Evolutionary conservation across 2,113 vertebrate genomes (phyloP).

Genomic region (Miniopterus natalensis): DNA sequence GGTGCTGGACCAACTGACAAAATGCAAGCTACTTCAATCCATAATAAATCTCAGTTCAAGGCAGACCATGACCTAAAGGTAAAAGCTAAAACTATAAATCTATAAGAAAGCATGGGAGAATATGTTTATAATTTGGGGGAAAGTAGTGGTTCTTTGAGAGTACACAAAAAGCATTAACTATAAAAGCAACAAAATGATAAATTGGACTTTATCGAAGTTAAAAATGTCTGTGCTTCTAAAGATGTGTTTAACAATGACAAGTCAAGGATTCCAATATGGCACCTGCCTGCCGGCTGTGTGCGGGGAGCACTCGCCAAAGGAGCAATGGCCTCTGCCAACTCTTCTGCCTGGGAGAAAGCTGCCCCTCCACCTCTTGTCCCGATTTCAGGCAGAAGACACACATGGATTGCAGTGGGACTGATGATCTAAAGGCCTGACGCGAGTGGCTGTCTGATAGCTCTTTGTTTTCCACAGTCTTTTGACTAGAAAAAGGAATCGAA

Average conservation of each 20-base stretch:
- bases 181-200: constrained; percentile 38
- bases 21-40: background rate
- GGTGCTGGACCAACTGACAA: background rate
- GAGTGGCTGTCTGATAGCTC: constrained; percentile 39
- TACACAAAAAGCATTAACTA: background rate
- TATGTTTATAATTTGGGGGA: background rate
- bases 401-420: background rate
- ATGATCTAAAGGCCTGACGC: background rate
- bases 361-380: no score
- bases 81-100: constrained; percentile 32
- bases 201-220: background rate
- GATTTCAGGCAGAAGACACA: background rate
- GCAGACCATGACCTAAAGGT: background rate
- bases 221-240: background rate
- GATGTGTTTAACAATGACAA: background rate
- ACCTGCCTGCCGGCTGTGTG: no score
- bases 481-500: constrained; percentile 47
- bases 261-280: no score
- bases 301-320: no score
- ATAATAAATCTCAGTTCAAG: constrained; percentile 21
- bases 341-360: no score
- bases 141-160: background rate
- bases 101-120: background rate
- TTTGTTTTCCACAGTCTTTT: constrained; percentile 42
- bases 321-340: no score